These are phyloP conservation scores for Salarias fasciatus DNA, from an alignment of 2,797 vertebrate genomes.

Conservation along the genomic window DNA sequence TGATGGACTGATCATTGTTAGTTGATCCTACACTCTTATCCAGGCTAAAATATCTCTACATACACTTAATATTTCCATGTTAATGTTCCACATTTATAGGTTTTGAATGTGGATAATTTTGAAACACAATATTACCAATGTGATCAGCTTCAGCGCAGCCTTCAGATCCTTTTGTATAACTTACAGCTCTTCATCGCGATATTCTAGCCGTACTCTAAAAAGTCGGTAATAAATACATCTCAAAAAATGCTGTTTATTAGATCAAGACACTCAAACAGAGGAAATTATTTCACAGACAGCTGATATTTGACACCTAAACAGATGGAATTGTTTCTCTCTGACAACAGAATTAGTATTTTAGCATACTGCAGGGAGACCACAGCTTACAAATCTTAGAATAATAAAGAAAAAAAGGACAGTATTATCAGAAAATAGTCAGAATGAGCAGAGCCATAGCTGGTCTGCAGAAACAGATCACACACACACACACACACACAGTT, in stretches of 20 bases:
- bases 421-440: not conserved
- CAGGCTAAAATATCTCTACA: no score
- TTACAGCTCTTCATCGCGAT: no score
- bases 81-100: no score
- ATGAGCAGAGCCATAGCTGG: no score
- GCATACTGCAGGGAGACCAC: not conserved
- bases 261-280: conserved; percentile 13
- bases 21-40: no score
- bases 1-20: no score
- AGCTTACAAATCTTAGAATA: not conserved
- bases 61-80: no score
- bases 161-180: no score
- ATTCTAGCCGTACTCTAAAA: not conserved
- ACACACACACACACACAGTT: no score
- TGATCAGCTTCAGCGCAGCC: no score
- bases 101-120: no score
- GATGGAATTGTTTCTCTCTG: not conserved
- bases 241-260: not conserved
- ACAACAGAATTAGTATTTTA: not conserved
- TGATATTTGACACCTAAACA: conserved; percentile 3
- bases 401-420: not conserved
- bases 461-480: not conserved
- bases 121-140: no score
- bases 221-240: not conserved
- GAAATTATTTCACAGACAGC: not conserved